Conservation (phyloP, 2,888 invertebrate genomes). For the Xestobium rufovillosum region DNA sequence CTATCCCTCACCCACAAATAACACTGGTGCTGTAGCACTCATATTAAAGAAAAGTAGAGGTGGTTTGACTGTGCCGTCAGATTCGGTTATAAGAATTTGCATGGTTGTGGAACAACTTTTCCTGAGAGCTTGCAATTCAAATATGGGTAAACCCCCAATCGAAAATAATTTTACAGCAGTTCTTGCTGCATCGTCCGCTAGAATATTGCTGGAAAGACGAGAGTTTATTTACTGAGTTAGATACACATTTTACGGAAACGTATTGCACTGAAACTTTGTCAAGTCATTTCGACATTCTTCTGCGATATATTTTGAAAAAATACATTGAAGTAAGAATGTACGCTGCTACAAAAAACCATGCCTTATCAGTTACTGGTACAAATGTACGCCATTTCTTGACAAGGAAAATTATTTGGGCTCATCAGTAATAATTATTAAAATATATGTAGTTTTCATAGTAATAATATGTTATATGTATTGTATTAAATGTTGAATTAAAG, state of each 20-base stretch:
- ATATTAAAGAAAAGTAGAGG: not conserved
- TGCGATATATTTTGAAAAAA: not conserved
- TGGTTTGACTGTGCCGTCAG: conserved; percentile 1
- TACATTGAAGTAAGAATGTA: conserved; percentile 2
- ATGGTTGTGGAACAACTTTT: not conserved
- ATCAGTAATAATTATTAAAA: no score
- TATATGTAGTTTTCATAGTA: no score
- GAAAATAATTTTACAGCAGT: not conserved
- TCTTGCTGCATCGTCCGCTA: not conserved
- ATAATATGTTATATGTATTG: no score
- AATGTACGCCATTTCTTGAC: not conserved
- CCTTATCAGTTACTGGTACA: conserved; percentile 1
- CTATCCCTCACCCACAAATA: not conserved
- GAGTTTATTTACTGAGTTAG: not conserved
- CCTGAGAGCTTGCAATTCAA: not conserved
- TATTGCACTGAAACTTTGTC: not conserved
- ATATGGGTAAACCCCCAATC: conserved; percentile 1
- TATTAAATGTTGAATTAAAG: no score
- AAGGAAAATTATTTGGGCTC: not conserved
- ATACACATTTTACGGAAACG: conserved; percentile 1
- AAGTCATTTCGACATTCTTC: not conserved
- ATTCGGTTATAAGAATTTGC: conserved; percentile 1
- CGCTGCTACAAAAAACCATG: conserved; percentile 2
- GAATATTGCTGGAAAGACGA: not conserved
- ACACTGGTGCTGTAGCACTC: not conserved